Base-by-base conservation (phyloP, 2,113 vertebrate species). In the Microcebus tavaratra region DNA sequence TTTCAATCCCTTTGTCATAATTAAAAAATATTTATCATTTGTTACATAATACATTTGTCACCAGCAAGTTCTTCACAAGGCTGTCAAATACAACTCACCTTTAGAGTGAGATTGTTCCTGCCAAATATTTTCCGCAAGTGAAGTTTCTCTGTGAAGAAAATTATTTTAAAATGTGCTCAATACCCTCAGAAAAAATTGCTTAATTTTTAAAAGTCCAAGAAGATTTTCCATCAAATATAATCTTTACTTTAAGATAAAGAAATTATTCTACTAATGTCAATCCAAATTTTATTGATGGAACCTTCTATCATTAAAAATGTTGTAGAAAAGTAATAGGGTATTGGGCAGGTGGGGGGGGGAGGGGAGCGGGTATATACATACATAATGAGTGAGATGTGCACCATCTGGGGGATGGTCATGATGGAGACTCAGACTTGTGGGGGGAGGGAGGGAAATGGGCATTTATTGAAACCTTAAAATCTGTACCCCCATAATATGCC, bases 71-170 rank as follows among this genome's bases (percentile, higher is more conserved):
- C 63, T 68, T 79, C 50, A 50, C 55, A 23, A 94, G 21, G 89
- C 7, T 55, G 5, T 25, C 25, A 82, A 96, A 93, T 17, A 65
- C 18, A 86, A 94, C 97, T 98, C 84, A 98, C 99, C 97, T 76
- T 96, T 95, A 92, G 97, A 97, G 82, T 73, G 83, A 92, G 97
- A 75, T 0, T 67, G 72, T 72, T 98, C 97, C 36, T 93, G 93
- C 0, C 88, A 95, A 97, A 42, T 17, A 53, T 97, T 97, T 97
- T 98, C 98, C 86, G 31, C 82, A 57, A 82, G 29, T 67, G 63
- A 96, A 87, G 92, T 91, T 70, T 97, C 96, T 96, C 98, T 99
- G 95, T 78, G n/a, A 96, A 98, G 75, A 92, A 97, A 87, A 29
- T 7, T 90, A 18, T 84, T 92, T 91, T 92, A 92, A 96, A 95